Evolutionary conservation across 2,113 vertebrate species (phyloP).

Genomic region (Naja naja): DNA sequence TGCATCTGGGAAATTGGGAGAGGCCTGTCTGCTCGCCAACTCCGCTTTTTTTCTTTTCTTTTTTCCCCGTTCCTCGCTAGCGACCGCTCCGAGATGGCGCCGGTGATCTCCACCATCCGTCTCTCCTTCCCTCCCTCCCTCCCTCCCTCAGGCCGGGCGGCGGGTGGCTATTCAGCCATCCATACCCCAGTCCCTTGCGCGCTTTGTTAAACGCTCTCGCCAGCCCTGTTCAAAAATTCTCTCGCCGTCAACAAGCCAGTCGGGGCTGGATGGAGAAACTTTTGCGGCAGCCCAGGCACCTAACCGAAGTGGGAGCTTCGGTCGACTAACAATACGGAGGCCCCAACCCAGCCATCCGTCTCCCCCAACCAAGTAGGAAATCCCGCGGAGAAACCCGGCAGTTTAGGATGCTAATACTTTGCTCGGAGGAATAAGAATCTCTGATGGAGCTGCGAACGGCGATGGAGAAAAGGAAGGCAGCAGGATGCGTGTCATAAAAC

Average conservation of each 20-base stretch:
- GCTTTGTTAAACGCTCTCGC: neutral
- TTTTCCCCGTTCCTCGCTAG: neutral
- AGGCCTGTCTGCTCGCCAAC: neutral
- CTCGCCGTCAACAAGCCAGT: neutral
- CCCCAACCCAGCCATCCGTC: neutral
- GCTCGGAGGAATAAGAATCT: neutral
- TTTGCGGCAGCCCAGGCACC: neutral
- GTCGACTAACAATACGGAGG: neutral
- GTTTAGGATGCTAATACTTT: neutral
- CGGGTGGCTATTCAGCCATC: neutral
- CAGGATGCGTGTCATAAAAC: neutral
- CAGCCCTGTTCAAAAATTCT: neutral
- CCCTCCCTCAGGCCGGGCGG: neutral
- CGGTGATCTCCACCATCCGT: neutral
- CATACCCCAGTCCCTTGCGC: neutral
- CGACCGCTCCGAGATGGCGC: neutral
- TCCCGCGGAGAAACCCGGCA: neutral
- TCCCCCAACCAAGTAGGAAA: neutral
- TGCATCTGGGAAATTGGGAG: neutral
- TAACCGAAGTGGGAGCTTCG: neutral
- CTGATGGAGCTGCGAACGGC: neutral
- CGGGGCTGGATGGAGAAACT: neutral
- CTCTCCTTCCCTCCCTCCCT: neutral
- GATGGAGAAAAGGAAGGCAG: neutral
- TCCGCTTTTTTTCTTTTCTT: neutral